Base-by-base conservation (phyloP, 2,888 invertebrate genomes). In the Philonicus albiceps region DNA sequence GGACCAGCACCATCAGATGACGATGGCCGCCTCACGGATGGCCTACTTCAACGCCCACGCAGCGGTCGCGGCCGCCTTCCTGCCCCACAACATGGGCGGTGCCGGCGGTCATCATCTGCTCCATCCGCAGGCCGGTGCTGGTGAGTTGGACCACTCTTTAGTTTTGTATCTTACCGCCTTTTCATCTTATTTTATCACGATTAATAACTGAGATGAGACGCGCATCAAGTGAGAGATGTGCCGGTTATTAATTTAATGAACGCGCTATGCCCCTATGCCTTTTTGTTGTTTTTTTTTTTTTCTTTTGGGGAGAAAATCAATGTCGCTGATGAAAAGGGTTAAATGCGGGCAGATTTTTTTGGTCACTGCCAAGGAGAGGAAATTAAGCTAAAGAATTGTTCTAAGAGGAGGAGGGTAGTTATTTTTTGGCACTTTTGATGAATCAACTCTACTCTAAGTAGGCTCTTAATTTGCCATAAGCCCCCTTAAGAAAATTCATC, bases 11-110 rank as follows among this genome's bases (percentile, higher is more conserved):
- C 91, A 91, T 88, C 92, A 92, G 89, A 90, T 92, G 90, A 92
- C 92, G 87, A 92, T 92, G 92, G 92, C 92, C 81, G 95, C 95
- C 85, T 96, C 96, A 90, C 93, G 97, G 72, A 97, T 97, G 95
- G 97, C 97, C 87, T 97, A 97, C 92, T 96, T 97, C 92, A 97
- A 97, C 93, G 97, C 97, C 83, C 97, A 97, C 91, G 97, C 97
- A 72, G 97, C 97, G n/a, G 97, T 97, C 76, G 97, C 97, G 8
- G 97, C 97, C 19, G 97, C 97, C 76, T 97, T 97, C 92, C 92
- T 97, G 90, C 97, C 96, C 37, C 95, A 95, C 90, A 94, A 95
- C 90, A 95, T 95, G 72, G 95, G 94, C 85, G 88, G 89, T n/a
- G 94, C 93, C 75, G 90, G 90, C 78, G 90, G 90, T 80, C 92